Evolutionary conservation across 1,140 invertebrate genomes (phyloP), one percentile per base, ranked within the genome.

Genomic region (Dendrolimus punctatus): DNA sequence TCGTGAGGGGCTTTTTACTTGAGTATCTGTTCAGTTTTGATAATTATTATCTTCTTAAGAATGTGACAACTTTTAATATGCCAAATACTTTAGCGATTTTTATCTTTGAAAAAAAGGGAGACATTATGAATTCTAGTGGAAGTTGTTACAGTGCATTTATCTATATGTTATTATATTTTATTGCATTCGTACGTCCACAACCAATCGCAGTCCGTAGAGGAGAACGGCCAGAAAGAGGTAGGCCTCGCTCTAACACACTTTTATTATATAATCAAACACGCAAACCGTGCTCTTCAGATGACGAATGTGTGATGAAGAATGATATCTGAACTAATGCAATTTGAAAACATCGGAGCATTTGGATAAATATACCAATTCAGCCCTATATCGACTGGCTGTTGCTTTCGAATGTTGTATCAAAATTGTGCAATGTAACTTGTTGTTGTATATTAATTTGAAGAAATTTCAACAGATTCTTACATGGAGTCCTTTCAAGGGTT

Each of bases 121-220:
- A 76, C 64, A 68, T 71, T 73, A 71, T 74, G 62, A 75, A 78
- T 78, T 75, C 64, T 85, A 80, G 78, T 73, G 66, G 66, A 80
- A 76, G 66, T 84, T 82, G 64, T 80, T 81, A 73, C 68, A 84
- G 76, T 79, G 78, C 80, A 86, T 86, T 86, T 83, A 86, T 74
- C 79, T 86, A 80, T 81, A 83, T 82, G 70, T 84, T 84, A 74
- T 84, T 83, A 81, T 73, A 82, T 86, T 84, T 86, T 84, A 84
- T 86, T 86, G 83, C 83, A 86, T 86, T 86, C 83, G 75, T 84
- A 73, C 80, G 80, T 80, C 82, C 73, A 85, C 80, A 82, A 85
- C 82, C 79, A 83, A 86, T 84, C 80, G 83, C 83, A 86, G 83
- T 81, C 83, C 70, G 83, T 86, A 84, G 80, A 84, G 78, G 83